Evolutionary conservation across 2,797 vertebrate species (phyloP).

Genomic region (Mallotus villosus): DNA sequence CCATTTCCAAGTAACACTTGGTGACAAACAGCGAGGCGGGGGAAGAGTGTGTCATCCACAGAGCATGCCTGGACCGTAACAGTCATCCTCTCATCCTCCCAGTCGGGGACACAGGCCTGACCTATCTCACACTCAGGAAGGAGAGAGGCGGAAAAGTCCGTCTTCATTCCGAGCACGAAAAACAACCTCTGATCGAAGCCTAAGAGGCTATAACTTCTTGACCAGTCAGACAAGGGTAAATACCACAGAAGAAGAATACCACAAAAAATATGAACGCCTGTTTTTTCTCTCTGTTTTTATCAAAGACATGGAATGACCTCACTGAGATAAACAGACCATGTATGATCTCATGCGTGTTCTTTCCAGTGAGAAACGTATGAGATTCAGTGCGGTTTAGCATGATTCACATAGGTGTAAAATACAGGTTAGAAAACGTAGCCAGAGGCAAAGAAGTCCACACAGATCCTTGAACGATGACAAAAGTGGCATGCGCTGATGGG

Average conservation of each 20-base stretch:
- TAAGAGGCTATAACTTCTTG: constrained; percentile 30
- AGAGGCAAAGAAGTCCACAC: background rate
- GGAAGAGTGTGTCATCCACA: background rate
- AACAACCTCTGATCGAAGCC: constrained; percentile 56
- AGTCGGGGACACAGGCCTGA: constrained; percentile 50
- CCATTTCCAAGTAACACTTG: background rate
- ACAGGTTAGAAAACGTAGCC: background rate
- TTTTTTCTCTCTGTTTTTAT: background rate
- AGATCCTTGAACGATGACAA: background rate
- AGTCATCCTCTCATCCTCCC: constrained; percentile 26
- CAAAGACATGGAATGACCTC: no score
- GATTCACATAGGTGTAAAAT: background rate
- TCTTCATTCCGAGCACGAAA: constrained; percentile 47
- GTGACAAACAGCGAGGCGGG: background rate
- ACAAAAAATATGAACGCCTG: constrained; percentile 11
- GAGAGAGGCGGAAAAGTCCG: constrained; percentile 36
- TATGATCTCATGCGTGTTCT: background rate
- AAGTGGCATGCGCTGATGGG: constrained; percentile 34
- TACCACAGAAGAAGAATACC: constrained; percentile 32
- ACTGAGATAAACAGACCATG: background rate
- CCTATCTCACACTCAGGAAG: constrained; percentile 60
- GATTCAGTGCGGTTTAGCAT: background rate
- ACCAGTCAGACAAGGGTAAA: constrained; percentile 12
- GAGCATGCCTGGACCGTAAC: constrained; percentile 13
- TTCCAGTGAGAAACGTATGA: constrained; percentile 15